Evolutionary conservation across 2,888 invertebrate species (phyloP), one percentile per base, ranked within the genome.

Genomic region (Xanthorhoe designata): DNA sequence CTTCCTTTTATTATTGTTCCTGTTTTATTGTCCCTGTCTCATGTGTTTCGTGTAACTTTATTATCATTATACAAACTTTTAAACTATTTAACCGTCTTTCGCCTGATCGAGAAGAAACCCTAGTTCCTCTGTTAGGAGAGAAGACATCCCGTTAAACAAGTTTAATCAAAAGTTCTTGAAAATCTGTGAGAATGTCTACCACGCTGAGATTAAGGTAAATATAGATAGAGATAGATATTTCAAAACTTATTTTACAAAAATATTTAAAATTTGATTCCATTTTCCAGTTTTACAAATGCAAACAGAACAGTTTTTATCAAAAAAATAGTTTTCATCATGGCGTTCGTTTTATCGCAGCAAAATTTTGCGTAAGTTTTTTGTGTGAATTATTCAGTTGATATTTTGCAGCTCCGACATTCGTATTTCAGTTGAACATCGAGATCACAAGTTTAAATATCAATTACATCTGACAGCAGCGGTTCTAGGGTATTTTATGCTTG

Each of bases 401-500:
- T 52, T 63, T 50, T 10, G 29, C 18, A 29, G 51, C 60, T 64
- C 65, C 51, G 62, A 57, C 47, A 52, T 69, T 49, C 17, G 15
- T 57, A 59, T 47, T 24, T 24, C 24, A 24, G 24, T 24, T 55
- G 29, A 19, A 49, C 52, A 63, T 58, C 66, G 61, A 64, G 49
- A 70, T 68, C 68, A 72, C 73, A 73, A 77, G 64, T 71, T 67
- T 64, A 70, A 71, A 63, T 64, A 72, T 76, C 72, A 61, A 52
- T 64, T 61, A 32, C 66, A 72, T 74, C 66, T 70, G 62, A 57
- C 70, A 65, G 72, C 65, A 58, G 66, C 42, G 71, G 69, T 76
- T 79, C 70, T 81, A 84, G 80, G 82, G 69, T 85, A 77, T 82
- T 71, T 76, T 78, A 82, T 71, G 73, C 72, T 77, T 79, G 73